Base-by-base conservation (phyloP, 1,140 invertebrate species). In the Temnothorax curvispinosus region DNA sequence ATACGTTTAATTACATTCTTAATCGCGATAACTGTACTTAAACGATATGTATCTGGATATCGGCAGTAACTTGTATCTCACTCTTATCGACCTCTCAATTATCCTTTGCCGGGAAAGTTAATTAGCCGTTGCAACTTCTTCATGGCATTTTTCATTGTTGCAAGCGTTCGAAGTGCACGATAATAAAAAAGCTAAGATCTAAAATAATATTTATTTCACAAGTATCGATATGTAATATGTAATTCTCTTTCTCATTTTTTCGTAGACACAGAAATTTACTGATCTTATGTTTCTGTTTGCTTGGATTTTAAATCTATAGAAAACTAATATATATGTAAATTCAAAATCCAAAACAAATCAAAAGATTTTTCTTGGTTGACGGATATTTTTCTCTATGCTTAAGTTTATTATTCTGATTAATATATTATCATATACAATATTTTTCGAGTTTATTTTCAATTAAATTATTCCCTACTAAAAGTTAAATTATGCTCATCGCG, bases 1-100 rank as follows among this genome's bases (percentile, higher is more conserved):
- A 32, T 27, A 38, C 47, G n/a, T 32, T 67, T 80, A 67, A 76
- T 76, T 58, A 41, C 32, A 0, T 18, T 21, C 76, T 65, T 52
- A 50, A 78, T 78, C 58, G 44, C 27, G 18, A n/a, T 80, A 80
- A 80, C 41, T 54, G 47, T 52, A 80, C 2, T n/a, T 38, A 52
- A 80, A 80, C 15, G 32, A 80, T 67, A 80, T n/a, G 44, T 52
- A 38, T 80, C 58, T 52, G 38, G 50, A 52, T 78, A 78, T 52
- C 32, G 60, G 8, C 15, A 41, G 3, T 52, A 80, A 52, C n/a
- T 62, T 50, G 15, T 78, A 78, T 65, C 18, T 78, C 41, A 67
- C 35, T 64, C 7, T 38, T 38, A 64, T 47, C 47, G 11, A 67
- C 47, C 32, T 80, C 62, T 38, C 44, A 65, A 65, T 38, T 65